These are phyloP conservation scores for Drosophila quadrilineata DNA, from an alignment of 1,140 invertebrate genomes.

Conservation along the genomic window DNA sequence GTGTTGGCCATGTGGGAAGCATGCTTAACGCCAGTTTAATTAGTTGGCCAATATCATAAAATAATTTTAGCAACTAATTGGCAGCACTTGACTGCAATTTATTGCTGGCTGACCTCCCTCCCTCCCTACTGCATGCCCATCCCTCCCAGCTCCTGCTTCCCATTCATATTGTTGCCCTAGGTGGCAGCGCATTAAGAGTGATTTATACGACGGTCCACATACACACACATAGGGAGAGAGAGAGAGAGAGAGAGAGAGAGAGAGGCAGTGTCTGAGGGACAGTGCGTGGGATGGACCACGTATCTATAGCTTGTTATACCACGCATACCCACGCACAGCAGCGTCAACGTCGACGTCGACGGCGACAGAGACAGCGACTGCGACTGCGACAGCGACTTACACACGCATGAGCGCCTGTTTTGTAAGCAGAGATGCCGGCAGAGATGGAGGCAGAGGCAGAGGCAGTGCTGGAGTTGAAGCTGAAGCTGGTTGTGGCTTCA, in stretches of 20 bases:
- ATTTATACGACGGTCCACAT: conserved; percentile 51
- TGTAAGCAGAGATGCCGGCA: conserved; percentile 1
- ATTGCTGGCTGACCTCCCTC: too few species aligned
- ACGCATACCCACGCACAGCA: conserved; percentile 53
- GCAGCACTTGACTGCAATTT: conserved; percentile 77
- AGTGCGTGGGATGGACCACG: not conserved
- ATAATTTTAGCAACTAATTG: conserved; percentile 76
- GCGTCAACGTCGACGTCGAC: too few species aligned
- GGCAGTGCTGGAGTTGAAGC: not conserved
- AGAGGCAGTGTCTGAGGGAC: not conserved
- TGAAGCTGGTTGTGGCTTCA: conserved; percentile 62
- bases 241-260: not conserved
- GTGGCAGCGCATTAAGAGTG: conserved; percentile 59
- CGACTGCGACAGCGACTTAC: conserved; percentile 8
- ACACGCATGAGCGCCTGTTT: conserved; percentile 51
- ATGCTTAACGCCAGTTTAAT: conserved; percentile 49
- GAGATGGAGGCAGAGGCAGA: not conserved
- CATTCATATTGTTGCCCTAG: conserved; percentile 5
- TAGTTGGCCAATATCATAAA: conserved; percentile 72
- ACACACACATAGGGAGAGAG: conserved; percentile 3
- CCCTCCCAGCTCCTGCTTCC: too few species aligned
- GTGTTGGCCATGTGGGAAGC: not conserved
- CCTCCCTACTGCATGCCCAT: too few species aligned
- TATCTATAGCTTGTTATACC: conserved; percentile 14
- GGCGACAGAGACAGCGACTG: not conserved